Percentiles rank a stretch among this genome's conserved stretches.
These are phyloP conservation scores for Cranoglanis bouderius DNA, from an alignment of 2,113 vertebrate species.

Conservation along the genomic window DNA sequence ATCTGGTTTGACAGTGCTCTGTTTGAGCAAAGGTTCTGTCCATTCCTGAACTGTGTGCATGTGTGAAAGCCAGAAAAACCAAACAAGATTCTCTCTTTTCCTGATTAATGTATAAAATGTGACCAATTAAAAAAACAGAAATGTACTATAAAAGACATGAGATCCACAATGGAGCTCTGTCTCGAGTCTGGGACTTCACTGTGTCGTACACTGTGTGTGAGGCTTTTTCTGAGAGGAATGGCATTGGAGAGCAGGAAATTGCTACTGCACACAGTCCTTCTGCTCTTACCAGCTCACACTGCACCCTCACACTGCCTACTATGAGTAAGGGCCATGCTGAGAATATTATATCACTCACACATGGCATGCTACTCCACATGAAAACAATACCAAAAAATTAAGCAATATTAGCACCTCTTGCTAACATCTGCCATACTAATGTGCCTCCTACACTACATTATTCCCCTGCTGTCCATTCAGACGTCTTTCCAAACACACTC, in stretches of 20 bases:
- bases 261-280: slow-evolving; percentile 1
- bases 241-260: background rate
- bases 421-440: background rate
- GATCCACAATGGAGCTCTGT: background rate
- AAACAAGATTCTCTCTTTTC: too few species aligned
- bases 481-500: background rate
- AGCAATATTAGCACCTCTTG: too few species aligned
- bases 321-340: background rate
- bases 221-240: background rate
- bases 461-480: background rate
- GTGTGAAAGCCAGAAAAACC: too few species aligned
- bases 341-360: background rate
- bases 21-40: background rate
- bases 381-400: background rate
- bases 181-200: background rate
- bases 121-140: background rate
- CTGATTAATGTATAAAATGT: background rate
- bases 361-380: background rate
- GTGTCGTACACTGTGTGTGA: background rate
- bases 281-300: background rate
- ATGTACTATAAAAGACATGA: background rate
- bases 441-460: background rate
- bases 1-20: background rate
- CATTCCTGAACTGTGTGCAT: too few species aligned
- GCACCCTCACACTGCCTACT: background rate